Evolutionary conservation across 2,888 invertebrate species (phyloP), one percentile per base, ranked within the genome.

Genomic region (Orthosia gracilis): DNA sequence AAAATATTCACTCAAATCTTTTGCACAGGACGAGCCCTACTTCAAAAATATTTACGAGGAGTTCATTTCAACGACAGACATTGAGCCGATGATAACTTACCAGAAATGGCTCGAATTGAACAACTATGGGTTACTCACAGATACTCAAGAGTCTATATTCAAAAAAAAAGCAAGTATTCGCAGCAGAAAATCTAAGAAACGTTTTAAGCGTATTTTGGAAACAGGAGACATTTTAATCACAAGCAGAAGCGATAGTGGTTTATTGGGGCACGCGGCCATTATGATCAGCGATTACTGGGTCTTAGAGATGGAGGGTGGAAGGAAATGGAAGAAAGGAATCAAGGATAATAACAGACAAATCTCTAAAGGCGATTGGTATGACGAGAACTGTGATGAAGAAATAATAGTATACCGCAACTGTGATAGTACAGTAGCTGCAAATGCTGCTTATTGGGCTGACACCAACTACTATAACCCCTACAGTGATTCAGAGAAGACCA

Each of bases 81-180:
- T 78, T 66, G 72, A 86, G 23, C 88, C 89, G 70, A 87, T 92
- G 84, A 40, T 40, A 40, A 91, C 89, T 89, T 94, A 94, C 82
- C 80, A 88, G n/a, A 91, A 94, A 84, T 94, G 94, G 91, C 90
- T 94, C 49, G 83, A 94, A 78, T 85, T 92, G 81, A 94, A 94
- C 85, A 92, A 94, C 88, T 95, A 91, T 73, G 92, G 92, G 11
- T 82, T 94, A 82, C 80, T 93, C 21, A 61, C 84, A 31, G 92
- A 94, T 84, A 94, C 92, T 64, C 90, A 92, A 50, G 91, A 93
- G 84, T 92, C 93, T 50, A 81, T 94, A 78, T 90, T 91, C 45
- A 68, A 87, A 54, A 91, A 79, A 70, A 93, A 93, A 90, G 90
- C 91, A 52, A 88, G 59, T 45, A 90, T 89, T 72, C 88, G 91